Conservation (phyloP, 2,888 invertebrate genomes). For the Drepanosiphum platanoidis region DNA sequence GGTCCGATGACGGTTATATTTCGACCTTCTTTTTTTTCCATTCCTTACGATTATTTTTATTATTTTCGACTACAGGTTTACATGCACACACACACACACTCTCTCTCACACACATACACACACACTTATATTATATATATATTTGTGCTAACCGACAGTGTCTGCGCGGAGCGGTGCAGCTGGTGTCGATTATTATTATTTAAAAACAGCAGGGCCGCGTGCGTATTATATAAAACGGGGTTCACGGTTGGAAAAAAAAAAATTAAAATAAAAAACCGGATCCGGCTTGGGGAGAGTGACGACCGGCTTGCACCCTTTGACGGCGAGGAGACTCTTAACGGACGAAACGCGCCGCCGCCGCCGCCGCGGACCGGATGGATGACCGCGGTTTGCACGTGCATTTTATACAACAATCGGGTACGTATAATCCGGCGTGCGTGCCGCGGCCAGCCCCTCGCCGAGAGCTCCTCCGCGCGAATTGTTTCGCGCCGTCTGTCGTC, state of each 20-base stretch:
- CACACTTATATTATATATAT: too few relatives aligned
- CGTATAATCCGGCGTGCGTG: neutral
- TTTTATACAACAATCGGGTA: too few relatives aligned
- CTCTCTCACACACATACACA: too few relatives aligned
- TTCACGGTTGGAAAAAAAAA: slow-evolving; percentile 41
- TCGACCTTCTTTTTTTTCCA: slow-evolving; percentile 26
- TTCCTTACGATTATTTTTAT: slow-evolving; percentile 34
- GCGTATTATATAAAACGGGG: slow-evolving; percentile 50
- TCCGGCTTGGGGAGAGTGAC: slow-evolving; percentile 8
- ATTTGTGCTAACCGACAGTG: slow-evolving; percentile 29
- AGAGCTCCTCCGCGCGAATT: neutral
- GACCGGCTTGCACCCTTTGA: slow-evolving; percentile 47
- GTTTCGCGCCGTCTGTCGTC: neutral
- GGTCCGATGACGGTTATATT: slow-evolving; percentile 52
- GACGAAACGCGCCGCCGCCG: slow-evolving; percentile 32
- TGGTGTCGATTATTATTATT: slow-evolving; percentile 60
- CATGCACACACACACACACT: too few relatives aligned
- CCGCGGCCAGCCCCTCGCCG: neutral
- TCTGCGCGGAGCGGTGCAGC: slow-evolving; percentile 41
- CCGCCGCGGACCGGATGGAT: slow-evolving; percentile 58
- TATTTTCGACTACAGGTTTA: slow-evolving; percentile 54
- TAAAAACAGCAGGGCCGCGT: slow-evolving; percentile 56
- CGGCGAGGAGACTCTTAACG: slow-evolving; percentile 35
- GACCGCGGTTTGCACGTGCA: slow-evolving; percentile 50
- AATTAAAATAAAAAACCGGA: slow-evolving; percentile 49